These are phyloP conservation scores for Temnothorax unifasciatus DNA, from an alignment of 2,888 invertebrate species.

Conservation along the genomic window DNA sequence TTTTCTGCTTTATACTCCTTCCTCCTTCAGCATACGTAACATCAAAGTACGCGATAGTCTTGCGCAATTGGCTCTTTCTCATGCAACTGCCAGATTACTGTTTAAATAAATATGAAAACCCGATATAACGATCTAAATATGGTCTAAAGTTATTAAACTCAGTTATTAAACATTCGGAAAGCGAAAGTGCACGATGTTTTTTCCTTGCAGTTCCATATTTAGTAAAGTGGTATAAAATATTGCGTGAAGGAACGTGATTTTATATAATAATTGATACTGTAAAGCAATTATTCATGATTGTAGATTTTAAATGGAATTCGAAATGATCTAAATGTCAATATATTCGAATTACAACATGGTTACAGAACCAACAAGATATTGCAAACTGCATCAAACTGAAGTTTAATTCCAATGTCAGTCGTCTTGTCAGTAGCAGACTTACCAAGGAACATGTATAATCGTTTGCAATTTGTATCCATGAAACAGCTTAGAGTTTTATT, in stretches of 20 bases:
- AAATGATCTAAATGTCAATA: slow-evolving; percentile 35
- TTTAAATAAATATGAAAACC: slow-evolving; percentile 1
- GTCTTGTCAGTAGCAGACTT: slow-evolving; percentile 41
- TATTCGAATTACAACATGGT: slow-evolving; percentile 5
- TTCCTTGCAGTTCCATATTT: not conserved
- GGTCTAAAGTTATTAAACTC: not conserved
- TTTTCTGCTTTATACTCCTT: slow-evolving; percentile 26
- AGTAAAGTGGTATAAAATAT: not conserved
- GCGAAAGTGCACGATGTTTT: not conserved
- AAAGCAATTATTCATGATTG: not conserved
- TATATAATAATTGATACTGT: not conserved
- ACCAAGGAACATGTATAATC: not conserved
- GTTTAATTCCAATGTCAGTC: slow-evolving; percentile 49
- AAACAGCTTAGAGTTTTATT: not conserved
- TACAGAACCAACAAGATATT: slow-evolving; percentile 32
- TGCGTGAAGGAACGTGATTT: not conserved
- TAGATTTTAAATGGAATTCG: not conserved
- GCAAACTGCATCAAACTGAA: slow-evolving; percentile 23
- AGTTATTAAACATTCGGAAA: not conserved
- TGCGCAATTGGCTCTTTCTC: not conserved
- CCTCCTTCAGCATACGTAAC: not conserved
- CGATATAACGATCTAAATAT: not conserved
- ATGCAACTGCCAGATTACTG: not conserved
- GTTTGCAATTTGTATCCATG: not conserved
- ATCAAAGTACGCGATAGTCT: slow-evolving; percentile 18